These are phyloP conservation scores for Nemurella pictetii DNA, from an alignment of 2,888 invertebrate species.

Conservation along the genomic window DNA sequence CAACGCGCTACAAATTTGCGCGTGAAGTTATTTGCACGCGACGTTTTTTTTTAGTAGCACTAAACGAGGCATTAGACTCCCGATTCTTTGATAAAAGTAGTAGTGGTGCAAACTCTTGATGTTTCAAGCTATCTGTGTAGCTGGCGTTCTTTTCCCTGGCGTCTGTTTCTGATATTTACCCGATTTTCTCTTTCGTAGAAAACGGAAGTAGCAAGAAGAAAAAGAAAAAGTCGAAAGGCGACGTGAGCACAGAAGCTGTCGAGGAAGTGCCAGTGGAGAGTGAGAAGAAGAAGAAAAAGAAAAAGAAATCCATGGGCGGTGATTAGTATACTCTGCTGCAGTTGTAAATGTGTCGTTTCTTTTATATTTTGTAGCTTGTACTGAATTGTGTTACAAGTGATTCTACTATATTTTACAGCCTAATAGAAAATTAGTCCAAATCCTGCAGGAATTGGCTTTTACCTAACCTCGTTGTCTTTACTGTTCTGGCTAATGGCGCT, in stretches of 20 bases:
- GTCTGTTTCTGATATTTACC: not conserved
- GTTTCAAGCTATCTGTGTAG: too few species aligned
- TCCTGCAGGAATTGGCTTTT: too few species aligned
- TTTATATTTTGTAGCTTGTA: not conserved
- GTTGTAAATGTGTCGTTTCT: not conserved
- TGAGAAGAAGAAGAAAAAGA: slow-evolving; percentile 31
- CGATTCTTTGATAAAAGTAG: too few species aligned
- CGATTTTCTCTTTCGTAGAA: too few species aligned
- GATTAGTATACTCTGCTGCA: not conserved
- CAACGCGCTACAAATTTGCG: too few species aligned
- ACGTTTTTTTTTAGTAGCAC: slow-evolving; percentile 39
- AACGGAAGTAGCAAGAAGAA: slow-evolving; percentile 44
- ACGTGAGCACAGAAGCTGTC: slow-evolving; percentile 5
- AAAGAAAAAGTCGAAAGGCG: slow-evolving; percentile 49
- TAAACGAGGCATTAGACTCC: too few species aligned
- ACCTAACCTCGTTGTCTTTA: too few species aligned
- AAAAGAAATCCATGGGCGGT: slow-evolving; percentile 30
- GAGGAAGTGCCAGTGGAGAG: not conserved
- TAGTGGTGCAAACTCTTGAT: too few species aligned
- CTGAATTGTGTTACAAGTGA: not conserved
- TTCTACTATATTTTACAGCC: not conserved
- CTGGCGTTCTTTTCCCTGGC: not conserved
- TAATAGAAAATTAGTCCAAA: not conserved
- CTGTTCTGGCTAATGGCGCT: too few species aligned
- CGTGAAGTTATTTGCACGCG: slow-evolving; percentile 36